These are phyloP conservation scores for Caenorhabditis uteleia DNA, from an alignment of 2,888 invertebrate genomes.

Conservation along the genomic window DNA sequence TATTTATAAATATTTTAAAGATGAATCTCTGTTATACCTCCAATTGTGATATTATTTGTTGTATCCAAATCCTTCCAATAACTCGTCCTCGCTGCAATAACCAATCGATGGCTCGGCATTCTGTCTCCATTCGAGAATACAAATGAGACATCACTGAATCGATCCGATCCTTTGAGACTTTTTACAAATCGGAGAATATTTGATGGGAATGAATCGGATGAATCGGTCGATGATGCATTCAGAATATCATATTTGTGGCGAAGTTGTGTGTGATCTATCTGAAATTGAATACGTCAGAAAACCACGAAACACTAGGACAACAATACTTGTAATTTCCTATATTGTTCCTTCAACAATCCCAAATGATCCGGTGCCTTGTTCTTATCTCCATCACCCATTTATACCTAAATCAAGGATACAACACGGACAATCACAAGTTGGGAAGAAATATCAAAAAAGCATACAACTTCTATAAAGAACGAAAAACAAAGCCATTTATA, in stretches of 20 bases:
- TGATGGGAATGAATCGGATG: constrained; percentile 5
- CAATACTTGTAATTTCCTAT: neutral
- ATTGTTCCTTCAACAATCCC: constrained; percentile 1
- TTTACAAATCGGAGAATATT: constrained; percentile 11
- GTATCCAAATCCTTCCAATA: constrained; percentile 82
- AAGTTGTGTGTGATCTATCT: constrained; percentile 24
- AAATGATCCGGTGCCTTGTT: no score
- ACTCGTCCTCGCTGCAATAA: constrained; percentile 85
- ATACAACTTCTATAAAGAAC: no score
- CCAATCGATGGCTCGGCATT: constrained; percentile 86
- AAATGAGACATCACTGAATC: constrained; percentile 20
- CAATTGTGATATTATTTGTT: constrained; percentile 76
- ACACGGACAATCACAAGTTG: no score
- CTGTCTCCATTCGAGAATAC: constrained; percentile 63
- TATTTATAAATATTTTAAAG: neutral
- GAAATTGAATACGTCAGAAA: no score
- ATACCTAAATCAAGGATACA: no score
- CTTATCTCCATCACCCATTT: no score
- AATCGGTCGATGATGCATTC: neutral
- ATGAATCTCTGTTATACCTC: constrained; percentile 58
- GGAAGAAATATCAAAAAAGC: no score
- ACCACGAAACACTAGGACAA: neutral
- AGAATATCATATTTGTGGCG: constrained; percentile 20
- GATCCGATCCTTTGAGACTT: constrained; percentile 6
- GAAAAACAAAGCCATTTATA: no score